Percentiles rank a stretch among this genome's conserved stretches.
These are phyloP conservation scores for Salarias fasciatus DNA, from an alignment of 2,797 vertebrate species.

Conservation along the genomic window DNA sequence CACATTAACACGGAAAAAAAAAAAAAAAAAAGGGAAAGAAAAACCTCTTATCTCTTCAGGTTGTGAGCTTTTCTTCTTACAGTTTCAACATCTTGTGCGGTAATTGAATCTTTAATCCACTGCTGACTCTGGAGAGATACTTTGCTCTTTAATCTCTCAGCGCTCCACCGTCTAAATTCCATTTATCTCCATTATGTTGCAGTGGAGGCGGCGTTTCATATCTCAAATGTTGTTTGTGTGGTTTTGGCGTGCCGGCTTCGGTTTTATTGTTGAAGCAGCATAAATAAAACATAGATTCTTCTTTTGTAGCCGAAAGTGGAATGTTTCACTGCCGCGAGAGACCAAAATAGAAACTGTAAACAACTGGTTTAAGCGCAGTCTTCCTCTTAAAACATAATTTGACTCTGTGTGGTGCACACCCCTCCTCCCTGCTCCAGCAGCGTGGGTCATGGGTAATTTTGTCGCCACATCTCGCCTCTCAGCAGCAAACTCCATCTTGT, in stretches of 20 bases:
- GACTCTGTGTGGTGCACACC: slow-evolving; percentile 9
- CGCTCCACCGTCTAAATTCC: not conserved
- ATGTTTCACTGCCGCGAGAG: too few relatives aligned
- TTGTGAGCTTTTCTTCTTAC: too few relatives aligned
- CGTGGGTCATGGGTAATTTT: slow-evolving; percentile 41
- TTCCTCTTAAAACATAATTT: slow-evolving; percentile 20
- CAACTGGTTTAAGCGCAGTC: not conserved
- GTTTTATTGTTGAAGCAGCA: too few relatives aligned
- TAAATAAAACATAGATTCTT: not conserved
- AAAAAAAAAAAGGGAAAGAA: too few relatives aligned
- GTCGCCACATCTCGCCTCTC: slow-evolving; percentile 37
- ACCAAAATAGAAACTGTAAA: not conserved
- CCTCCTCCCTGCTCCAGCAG: slow-evolving; percentile 21
- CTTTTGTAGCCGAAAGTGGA: not conserved
- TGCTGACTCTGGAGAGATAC: not conserved
- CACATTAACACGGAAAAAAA: too few relatives aligned
- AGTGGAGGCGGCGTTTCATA: not conserved
- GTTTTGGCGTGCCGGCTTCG: not conserved
- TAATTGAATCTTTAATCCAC: not conserved
- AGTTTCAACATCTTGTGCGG: not conserved
- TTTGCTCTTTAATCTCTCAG: not conserved
- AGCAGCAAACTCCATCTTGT: slow-evolving; percentile 53
- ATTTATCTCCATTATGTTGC: not conserved
- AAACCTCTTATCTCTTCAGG: too few relatives aligned
- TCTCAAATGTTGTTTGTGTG: not conserved